Percentiles rank a stretch among this genome's conserved stretches.
Evolutionary conservation across 2,113 vertebrate species (phyloP).

Genomic region (Eurypyga helias): DNA sequence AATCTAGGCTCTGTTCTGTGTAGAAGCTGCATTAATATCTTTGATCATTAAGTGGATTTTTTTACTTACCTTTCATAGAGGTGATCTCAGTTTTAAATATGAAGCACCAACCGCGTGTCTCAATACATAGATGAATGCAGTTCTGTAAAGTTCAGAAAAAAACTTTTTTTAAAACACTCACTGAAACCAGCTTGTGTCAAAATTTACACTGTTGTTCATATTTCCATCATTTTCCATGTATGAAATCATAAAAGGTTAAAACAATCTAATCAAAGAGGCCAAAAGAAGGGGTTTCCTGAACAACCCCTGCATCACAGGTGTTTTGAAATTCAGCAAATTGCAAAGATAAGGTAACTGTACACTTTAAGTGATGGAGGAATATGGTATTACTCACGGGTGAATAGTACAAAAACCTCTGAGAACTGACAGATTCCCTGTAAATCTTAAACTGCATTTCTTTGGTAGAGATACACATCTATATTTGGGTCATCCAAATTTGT

Average conservation of each 20-base stretch:
- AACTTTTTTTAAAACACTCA: background rate
- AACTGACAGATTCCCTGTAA: background rate
- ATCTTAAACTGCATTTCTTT: background rate
- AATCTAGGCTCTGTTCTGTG: background rate
- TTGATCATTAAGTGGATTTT: background rate
- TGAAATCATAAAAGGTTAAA: too few relatives aligned
- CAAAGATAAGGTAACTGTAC: background rate
- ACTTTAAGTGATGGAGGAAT: background rate
- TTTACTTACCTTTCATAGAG: background rate
- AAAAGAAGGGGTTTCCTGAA: background rate
- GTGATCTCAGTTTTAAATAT: background rate
- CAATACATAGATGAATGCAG: background rate
- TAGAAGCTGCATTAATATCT: background rate
- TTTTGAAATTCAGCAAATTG: background rate
- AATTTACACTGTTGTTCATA: background rate
- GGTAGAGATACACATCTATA: too few relatives aligned
- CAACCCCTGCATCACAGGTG: background rate
- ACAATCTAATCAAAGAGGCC: background rate
- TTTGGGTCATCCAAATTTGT: background rate
- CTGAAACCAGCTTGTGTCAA: background rate
- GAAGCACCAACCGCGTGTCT: background rate
- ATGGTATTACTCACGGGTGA: background rate
- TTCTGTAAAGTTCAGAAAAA: background rate
- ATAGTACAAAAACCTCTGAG: background rate
- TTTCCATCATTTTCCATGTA: background rate